A percentile compares a stretch with the other conserved stretches of the same genome.
phyloP scores from a whole-genome alignment of 2,888 invertebrate genomes.

The Eilema depressum region DNA sequence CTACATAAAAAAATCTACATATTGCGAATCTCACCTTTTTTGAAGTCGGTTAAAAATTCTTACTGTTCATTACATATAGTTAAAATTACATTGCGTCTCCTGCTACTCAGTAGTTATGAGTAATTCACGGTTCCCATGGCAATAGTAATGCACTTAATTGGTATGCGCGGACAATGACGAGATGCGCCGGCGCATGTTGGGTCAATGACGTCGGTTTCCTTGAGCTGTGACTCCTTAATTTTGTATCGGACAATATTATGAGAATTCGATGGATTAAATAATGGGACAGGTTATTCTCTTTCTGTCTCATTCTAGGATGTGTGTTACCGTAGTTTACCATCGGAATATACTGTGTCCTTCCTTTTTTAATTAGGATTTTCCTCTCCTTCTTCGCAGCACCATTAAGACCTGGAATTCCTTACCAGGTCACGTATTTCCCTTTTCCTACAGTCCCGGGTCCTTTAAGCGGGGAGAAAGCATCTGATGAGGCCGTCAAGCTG shows the following conservation, averaged over 20 bases:
- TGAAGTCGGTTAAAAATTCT: not conserved
- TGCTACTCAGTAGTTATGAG: constrained; percentile 38
- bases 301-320: too few species aligned
- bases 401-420: too few species aligned
- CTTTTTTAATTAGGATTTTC: too few species aligned
- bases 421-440: too few species aligned
- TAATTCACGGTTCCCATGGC: constrained; percentile 62
- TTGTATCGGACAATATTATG: constrained; percentile 13
- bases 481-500: too few species aligned
- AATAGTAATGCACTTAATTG: constrained; percentile 73
- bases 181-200: constrained; percentile 53
- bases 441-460: too few species aligned
- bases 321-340: too few species aligned
- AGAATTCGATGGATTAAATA: not conserved
- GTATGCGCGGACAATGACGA: constrained; percentile 67
- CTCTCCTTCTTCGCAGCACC: too few species aligned
- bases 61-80: not conserved
- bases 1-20: too few species aligned
- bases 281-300: not conserved
- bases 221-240: constrained; percentile 10
- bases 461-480: too few species aligned
- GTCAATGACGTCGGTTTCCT: constrained; percentile 58
- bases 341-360: too few species aligned
- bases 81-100: not conserved
- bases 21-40: not conserved